These are phyloP conservation scores for Gobiocypris rarus DNA, from an alignment of 2,113 vertebrate genomes.

Conservation along the genomic window DNA sequence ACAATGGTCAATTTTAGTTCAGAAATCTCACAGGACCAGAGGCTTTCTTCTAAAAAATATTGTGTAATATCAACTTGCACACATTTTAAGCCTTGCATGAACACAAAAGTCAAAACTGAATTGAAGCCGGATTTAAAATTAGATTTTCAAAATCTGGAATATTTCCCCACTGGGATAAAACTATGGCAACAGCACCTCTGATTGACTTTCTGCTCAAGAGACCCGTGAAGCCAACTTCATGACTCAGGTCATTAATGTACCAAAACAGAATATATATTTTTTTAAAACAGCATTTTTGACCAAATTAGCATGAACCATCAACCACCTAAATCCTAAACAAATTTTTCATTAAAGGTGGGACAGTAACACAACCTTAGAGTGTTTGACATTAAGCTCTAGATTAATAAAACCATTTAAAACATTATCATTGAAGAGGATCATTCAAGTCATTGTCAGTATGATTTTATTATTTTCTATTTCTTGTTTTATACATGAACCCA, in stretches of 20 bases:
- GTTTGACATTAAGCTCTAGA: too few relatives aligned
- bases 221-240: neutral
- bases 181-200: conserved; percentile 22
- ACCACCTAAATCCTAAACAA: too few relatives aligned
- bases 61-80: neutral
- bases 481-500: too few relatives aligned
- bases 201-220: conserved; percentile 2
- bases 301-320: too few relatives aligned
- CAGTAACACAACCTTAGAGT: neutral
- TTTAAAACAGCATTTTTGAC: too few relatives aligned
- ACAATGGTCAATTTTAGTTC: too few relatives aligned
- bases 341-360: neutral
- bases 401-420: too few relatives aligned
- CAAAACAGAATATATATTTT: too few relatives aligned
- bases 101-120: neutral
- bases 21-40: neutral
- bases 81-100: neutral
- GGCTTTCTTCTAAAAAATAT: too few relatives aligned
- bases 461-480: too few relatives aligned
- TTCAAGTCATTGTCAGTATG: too few relatives aligned
- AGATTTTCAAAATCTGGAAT: neutral
- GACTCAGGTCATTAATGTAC: neutral
- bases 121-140: too few relatives aligned
- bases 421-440: neutral
- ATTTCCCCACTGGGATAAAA: conserved; percentile 44